Percentiles rank a stretch among this genome's conserved stretches.
Evolutionary conservation across 1,140 invertebrate genomes (phyloP).

Genomic region (Aphelenchoides besseyi): DNA sequence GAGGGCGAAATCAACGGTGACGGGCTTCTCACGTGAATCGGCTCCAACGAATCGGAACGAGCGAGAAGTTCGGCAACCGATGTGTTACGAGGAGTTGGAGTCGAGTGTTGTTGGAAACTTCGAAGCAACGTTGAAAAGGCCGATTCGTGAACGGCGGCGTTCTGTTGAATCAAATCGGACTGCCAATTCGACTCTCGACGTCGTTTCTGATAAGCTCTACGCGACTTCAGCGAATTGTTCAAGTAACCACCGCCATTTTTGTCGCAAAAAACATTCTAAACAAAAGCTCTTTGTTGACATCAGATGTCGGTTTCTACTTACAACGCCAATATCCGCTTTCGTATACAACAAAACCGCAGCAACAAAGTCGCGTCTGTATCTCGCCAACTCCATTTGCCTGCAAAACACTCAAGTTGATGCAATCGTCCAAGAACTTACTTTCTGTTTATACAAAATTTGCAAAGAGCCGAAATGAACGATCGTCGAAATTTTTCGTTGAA

Average conservation of each 20-base stretch:
- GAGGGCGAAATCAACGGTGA: constrained; percentile 10
- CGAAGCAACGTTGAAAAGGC: not conserved
- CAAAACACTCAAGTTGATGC: not conserved
- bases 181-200: constrained; percentile 5
- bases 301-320: constrained; percentile 10
- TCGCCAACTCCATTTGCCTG: constrained; percentile 21
- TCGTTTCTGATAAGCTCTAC: constrained; percentile 20
- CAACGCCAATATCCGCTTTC: constrained; percentile 19
- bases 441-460: constrained; percentile 18
- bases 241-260: constrained; percentile 22
- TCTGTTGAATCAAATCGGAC: too few relatives aligned
- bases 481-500: constrained; percentile 20
- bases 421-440: constrained; percentile 22
- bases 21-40: not conserved
- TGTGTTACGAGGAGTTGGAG: not conserved
- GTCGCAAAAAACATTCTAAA: constrained; percentile 21
- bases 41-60: not conserved
- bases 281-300: too few relatives aligned
- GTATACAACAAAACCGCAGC: constrained; percentile 13
- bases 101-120: constrained; percentile 8
- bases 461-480: constrained; percentile 10
- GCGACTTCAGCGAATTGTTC: constrained; percentile 11
- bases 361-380: constrained; percentile 21
- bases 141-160: constrained; percentile 6
- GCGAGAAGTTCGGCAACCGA: not conserved